Base-by-base conservation (phyloP, 2,888 invertebrate genomes). In the Polydrusus tereticollis region DNA sequence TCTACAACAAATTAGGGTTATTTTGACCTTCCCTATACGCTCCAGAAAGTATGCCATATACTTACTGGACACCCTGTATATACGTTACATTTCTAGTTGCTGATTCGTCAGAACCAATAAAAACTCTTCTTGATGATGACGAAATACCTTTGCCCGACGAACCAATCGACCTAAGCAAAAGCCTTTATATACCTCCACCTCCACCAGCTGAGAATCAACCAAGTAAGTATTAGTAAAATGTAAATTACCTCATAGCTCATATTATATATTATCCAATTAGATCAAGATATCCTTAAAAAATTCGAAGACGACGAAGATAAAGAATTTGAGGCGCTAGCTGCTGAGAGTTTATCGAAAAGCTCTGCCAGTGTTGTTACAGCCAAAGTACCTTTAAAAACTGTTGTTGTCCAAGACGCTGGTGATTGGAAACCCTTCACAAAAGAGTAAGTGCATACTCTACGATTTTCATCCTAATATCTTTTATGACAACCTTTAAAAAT, bases 321-420 rank as follows among this genome's bases (percentile, higher is more conserved):
- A 80, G 94, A 94, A 85, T 94, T 94, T 83, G 91, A 92, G 33
- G 88, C 90, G 80, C 83, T 94, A 87, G 94, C 94, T 16, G 89
- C 91, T n/a, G 93, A 94, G 85, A 94, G 94, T 21, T 86, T 93
- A 77, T 87, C 87, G 1, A 91, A 90, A 81, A 84, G 87, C 72
- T 88, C 88, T 21, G 50, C 73, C 20, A 62, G 50, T 21, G 73
- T 73, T 50, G 45, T 64, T 29, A 52, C 64, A 12, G 73, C 47
- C 47, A 50, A 38, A 3, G 47, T 58, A 36, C 21, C 58, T 16
- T 26, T 20, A 18, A 43, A 75, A 43, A 67, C 72, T 6, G 29
- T 72, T 21, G 86, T 85, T 80, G 83, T 82, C 69, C 79, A 85
- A 59, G 86, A 87, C 6, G 20, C 83, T 60, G 77, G 81, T 38